Percentiles rank a stretch among this genome's conserved stretches.
Conservation (phyloP, 2,113 vertebrate species). For the Rhea pennata region DNA sequence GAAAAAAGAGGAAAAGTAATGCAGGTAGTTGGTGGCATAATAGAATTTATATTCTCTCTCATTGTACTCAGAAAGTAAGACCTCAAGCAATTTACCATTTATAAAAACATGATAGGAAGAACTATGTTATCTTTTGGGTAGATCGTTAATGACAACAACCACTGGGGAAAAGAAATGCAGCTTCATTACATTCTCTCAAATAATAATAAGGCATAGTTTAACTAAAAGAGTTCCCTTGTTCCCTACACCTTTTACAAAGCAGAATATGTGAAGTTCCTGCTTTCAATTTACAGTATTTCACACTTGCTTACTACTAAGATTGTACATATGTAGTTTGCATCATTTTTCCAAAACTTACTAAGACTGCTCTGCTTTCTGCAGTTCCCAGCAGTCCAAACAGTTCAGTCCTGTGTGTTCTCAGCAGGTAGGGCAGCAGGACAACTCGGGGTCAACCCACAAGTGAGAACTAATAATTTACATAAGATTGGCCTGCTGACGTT, state of each 20-base stretch:
- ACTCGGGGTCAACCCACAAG: background rate
- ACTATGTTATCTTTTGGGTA: background rate
- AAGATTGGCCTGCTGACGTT: background rate
- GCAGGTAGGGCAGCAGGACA: background rate
- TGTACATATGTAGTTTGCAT: background rate
- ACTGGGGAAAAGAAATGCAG: background rate
- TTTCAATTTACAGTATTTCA: background rate
- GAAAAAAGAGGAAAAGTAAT: background rate
- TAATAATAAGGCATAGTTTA: background rate
- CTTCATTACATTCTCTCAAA: background rate
- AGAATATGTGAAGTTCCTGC: background rate
- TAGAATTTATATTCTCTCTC: background rate
- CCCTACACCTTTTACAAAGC: background rate
- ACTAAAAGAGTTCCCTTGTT: background rate
- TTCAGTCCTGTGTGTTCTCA: too few relatives aligned
- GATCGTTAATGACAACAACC: background rate
- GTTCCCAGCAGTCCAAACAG: background rate
- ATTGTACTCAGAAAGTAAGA: background rate
- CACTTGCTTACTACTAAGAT: background rate
- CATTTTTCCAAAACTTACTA: background rate
- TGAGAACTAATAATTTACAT: background rate
- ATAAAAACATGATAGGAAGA: background rate
- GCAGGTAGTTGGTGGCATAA: background rate
- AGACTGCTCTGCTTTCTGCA: background rate
- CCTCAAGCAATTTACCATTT: background rate